These are phyloP conservation scores for Mesocentrotus franciscanus DNA, from an alignment of 53 echinoderm and acorn worm species.

Conservation along the genomic window DNA sequence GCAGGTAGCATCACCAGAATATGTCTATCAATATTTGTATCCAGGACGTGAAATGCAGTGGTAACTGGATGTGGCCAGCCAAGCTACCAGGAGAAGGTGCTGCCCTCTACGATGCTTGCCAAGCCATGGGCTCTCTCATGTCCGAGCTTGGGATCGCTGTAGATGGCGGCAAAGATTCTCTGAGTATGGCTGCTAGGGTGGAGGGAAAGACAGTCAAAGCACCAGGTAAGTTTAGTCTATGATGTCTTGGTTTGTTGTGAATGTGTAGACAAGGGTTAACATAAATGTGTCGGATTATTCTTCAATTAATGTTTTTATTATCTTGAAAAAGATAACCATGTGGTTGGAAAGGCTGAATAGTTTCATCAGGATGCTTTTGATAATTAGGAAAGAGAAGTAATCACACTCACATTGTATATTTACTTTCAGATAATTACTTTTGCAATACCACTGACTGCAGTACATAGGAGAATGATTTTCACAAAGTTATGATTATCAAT, in stretches of 20 bases:
- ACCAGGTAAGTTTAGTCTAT: conserved; percentile 76
- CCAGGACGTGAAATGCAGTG: conserved; percentile 97
- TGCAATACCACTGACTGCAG: not conserved
- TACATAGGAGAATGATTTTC: not conserved
- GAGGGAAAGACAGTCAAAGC: conserved; percentile 92
- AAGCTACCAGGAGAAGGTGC: conserved; percentile 98
- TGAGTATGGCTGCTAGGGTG: conserved; percentile 97
- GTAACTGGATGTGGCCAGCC: conserved; percentile 99
- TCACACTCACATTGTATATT: no score
- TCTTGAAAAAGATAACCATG: no score
- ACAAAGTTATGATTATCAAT: not conserved
- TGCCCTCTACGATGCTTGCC: conserved; percentile 89
- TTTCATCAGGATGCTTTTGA: no score
- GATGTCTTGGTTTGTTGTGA: not conserved
- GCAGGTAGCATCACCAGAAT: no score
- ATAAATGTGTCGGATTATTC: not conserved
- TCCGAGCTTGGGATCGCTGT: conserved; percentile 86
- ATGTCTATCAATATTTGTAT: not conserved
- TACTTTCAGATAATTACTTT: not conserved
- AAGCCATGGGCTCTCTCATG: conserved; percentile 97
- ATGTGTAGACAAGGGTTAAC: not conserved
- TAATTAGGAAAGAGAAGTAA: no score
- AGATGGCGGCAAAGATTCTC: conserved; percentile 96
- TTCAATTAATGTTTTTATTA: not conserved
- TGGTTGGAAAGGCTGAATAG: no score